These are phyloP conservation scores for Lasioglossum marginatum DNA, from an alignment of 2,888 invertebrate genomes.

Conservation along the genomic window DNA sequence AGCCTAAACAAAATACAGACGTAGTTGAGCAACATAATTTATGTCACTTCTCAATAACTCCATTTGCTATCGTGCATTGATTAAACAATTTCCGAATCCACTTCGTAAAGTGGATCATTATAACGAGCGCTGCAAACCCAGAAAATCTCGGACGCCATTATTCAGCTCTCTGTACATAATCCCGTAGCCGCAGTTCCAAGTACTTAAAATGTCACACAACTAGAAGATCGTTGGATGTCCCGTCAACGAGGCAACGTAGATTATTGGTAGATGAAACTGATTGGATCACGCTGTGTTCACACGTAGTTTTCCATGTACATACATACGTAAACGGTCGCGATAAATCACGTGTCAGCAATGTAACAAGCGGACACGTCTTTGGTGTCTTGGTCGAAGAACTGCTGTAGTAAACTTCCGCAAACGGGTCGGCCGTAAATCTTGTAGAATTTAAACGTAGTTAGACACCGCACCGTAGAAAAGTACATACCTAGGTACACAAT, in stretches of 20 bases:
- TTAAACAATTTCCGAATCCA: background rate
- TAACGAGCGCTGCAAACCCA: background rate
- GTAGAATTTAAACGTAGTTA: slow-evolving; percentile 55
- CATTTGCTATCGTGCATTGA: background rate
- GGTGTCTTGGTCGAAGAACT: slow-evolving; percentile 4
- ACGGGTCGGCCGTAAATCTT: slow-evolving; percentile 33
- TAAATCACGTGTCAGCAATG: background rate
- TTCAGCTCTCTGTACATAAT: slow-evolving; percentile 11
- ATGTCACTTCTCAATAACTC: background rate
- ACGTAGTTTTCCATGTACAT: slow-evolving; percentile 23
- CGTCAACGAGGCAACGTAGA: slow-evolving; percentile 26
- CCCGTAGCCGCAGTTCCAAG: background rate
- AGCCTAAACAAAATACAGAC: no score
- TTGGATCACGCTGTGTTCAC: slow-evolving; percentile 21
- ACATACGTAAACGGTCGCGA: background rate
- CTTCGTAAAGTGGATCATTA: background rate
- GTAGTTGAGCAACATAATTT: background rate
- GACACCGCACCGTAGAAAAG: slow-evolving; percentile 57
- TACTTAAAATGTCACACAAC: background rate
- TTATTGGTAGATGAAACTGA: slow-evolving; percentile 20
- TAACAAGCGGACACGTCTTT: background rate
- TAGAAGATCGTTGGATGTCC: background rate
- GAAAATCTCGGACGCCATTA: background rate
- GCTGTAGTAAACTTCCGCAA: slow-evolving; percentile 21
- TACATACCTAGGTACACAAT: slow-evolving; percentile 45